Base-by-base conservation (phyloP, 2,113 vertebrate species). In the Lates calcarifer region DNA sequence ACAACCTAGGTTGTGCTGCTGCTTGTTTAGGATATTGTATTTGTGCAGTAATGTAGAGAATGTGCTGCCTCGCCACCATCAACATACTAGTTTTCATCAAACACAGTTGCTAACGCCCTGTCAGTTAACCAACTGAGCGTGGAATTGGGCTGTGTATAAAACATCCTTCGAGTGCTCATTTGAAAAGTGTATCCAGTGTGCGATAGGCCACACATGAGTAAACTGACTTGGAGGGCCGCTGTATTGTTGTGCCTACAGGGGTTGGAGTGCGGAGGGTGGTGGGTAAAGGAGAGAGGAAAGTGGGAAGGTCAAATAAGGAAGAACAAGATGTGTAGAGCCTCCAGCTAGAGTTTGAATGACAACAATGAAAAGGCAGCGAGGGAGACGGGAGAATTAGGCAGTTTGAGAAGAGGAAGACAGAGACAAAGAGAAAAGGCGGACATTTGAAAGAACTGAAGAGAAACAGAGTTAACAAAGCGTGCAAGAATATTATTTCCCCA, bases 381-480 rank as follows among this genome's bases (percentile, higher is more conserved):
- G 45, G 20, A 79, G 65, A 61, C 12, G 1, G 67, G 70, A 70
- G 41, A 63, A 49, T 53, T 53, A 39, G 41, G 66, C 7, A 7
- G 11, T 70, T 81, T 74, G 60, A 58, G 70, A 63, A 64, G 39
- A 84, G 62, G 69, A 66, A 75, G 63, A 72, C 1, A 1, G 64
- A 73, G 73, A 78, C 64, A 29, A 64, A 77, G 73, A 57, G 29
- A 70, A 71, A 72, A 66, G 13, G 33, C 5, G 10, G 66, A 70
- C 15, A 57, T 35, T 5, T 71, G 79, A 69, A 69, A 79, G 55
- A 74, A 76, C 20, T 6, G 45, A 83, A 49, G 66, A 67, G 61
- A 78, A 82, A 74, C 63, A 11, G 47, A 84, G 68, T 83, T 84
- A 90, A 90, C 87, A 83, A 83, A 75, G 79, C 72, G 17, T 67